phyloP scores from a whole-genome alignment of 2,113 vertebrate species.

The Oreotragus oreotragus region DNA sequence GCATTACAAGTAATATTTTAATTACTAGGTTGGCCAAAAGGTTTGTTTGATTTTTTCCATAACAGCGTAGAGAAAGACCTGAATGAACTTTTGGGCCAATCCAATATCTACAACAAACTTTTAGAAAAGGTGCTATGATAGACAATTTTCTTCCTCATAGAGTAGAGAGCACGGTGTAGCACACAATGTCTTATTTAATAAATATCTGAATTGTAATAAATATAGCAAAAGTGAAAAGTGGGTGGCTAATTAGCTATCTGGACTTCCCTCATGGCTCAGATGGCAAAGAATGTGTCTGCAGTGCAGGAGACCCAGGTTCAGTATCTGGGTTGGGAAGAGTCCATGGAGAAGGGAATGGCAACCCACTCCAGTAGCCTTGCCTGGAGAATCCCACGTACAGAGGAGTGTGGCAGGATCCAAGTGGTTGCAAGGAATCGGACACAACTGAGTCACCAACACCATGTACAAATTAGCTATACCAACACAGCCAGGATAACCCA shows the following conservation, averaged over 20 bases:
- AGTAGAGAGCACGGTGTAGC: not conserved
- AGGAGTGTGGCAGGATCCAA: rapidly evolving
- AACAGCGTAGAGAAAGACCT: not conserved
- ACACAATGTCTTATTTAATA: not conserved
- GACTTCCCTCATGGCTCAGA: not conserved
- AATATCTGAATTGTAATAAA: not conserved
- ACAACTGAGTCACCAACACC: not conserved
- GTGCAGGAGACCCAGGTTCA: not conserved
- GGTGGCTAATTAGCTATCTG: not conserved
- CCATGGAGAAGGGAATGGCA: not conserved
- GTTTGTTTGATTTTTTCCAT: not conserved
- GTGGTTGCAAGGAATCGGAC: not conserved
- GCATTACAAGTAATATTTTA: not conserved
- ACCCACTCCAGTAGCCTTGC: not conserved
- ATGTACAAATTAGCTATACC: not conserved
- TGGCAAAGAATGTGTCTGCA: not conserved
- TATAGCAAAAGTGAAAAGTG: not conserved
- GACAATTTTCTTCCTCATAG: not conserved
- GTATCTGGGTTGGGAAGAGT: not conserved
- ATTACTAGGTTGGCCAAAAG: not conserved
- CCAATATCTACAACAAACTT: not conserved
- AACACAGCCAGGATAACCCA: not conserved
- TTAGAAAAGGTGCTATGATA: not conserved
- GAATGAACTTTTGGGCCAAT: not conserved
- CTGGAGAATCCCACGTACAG: not conserved